Evolutionary conservation across 2,888 invertebrate species (phyloP).

Genomic region (Hetaerina titia): DNA sequence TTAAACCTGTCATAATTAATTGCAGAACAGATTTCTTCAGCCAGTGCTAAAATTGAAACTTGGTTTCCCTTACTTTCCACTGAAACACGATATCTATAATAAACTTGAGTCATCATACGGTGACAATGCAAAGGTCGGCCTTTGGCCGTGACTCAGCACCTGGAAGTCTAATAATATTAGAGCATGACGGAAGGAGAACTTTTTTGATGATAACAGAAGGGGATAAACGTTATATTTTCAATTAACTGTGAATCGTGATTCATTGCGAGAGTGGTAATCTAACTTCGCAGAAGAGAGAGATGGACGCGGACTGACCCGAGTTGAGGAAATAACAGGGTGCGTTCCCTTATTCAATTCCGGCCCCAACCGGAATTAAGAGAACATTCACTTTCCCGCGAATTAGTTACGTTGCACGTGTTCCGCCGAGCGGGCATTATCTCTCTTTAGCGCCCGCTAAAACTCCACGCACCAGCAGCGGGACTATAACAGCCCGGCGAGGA

Average conservation of each 20-base stretch:
- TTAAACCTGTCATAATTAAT: too few species aligned
- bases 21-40: too few species aligned
- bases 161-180: neutral
- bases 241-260: slow-evolving; percentile 39
- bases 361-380: slow-evolving; percentile 24
- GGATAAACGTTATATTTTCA: neutral
- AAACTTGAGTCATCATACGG: neutral
- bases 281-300: neutral
- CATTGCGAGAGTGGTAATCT: neutral
- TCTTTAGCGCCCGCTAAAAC: slow-evolving; percentile 2
- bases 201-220: neutral
- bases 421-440: neutral
- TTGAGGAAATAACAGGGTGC: neutral
- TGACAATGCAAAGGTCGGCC: neutral
- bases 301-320: neutral
- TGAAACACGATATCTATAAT: too few species aligned
- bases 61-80: too few species aligned
- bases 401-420: slow-evolving; percentile 35
- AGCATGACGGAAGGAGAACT: neutral
- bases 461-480: neutral
- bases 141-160: neutral
- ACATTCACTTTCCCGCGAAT: slow-evolving; percentile 16
- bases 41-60: too few species aligned
- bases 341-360: neutral
- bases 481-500: neutral